These are phyloP conservation scores for Orchestia grillus DNA, from an alignment of 1,140 invertebrate species.

Conservation along the genomic window DNA sequence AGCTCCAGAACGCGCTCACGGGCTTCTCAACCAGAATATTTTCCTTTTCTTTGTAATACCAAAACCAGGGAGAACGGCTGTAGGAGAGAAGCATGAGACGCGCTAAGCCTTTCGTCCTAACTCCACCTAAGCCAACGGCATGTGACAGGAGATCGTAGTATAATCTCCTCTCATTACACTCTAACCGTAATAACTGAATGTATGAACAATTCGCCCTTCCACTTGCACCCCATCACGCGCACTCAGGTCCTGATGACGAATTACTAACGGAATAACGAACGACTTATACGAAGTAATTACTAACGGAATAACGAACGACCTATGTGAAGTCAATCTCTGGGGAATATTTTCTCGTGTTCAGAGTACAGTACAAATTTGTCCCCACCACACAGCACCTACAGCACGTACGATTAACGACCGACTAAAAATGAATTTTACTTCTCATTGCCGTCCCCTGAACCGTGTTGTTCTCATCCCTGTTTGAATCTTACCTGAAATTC, in stretches of 20 bases:
- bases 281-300: background rate
- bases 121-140: no score
- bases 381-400: background rate
- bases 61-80: no score
- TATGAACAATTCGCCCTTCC: no score
- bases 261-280: background rate
- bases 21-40: no score
- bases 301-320: background rate
- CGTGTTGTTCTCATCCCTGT: background rate
- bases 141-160: no score
- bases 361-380: background rate
- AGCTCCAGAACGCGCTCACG: no score
- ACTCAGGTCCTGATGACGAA: background rate
- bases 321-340: background rate
- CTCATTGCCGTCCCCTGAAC: background rate
- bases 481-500: background rate
- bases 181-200: no score
- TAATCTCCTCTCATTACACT: no score
- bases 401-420: background rate
- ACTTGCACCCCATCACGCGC: no score
- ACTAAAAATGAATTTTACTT: background rate
- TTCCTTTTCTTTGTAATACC: no score
- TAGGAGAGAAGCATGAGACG: no score
- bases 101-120: no score
- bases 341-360: background rate